phyloP scores from a whole-genome alignment of 2,888 invertebrate genomes.

The Seira ritae region DNA sequence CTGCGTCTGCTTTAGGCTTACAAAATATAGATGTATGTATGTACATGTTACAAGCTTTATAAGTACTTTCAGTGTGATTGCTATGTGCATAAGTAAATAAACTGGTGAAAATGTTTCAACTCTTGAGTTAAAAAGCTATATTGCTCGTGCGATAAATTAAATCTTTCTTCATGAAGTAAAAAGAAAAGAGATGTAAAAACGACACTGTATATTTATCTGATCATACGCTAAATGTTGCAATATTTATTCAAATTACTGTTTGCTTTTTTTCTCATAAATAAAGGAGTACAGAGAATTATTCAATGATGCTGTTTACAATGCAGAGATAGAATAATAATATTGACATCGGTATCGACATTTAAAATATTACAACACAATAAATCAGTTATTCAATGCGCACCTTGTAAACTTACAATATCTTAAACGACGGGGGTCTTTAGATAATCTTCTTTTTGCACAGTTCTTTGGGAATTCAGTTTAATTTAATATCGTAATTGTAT shows the following conservation, averaged over 20 bases:
- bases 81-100: no score
- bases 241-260: constrained; percentile 60
- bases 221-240: constrained; percentile 53
- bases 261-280: constrained; percentile 49
- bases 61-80: no score
- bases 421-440: constrained; percentile 18
- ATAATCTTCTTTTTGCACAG: constrained; percentile 25
- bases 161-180: no score
- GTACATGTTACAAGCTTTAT: no score
- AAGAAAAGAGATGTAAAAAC: no score
- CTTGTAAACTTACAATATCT: constrained; percentile 40
- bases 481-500: no score
- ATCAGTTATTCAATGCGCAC: constrained; percentile 53
- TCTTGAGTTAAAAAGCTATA: no score
- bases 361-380: constrained; percentile 55
- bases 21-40: no score
- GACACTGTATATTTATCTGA: background rate
- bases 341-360: constrained; percentile 47
- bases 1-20: no score
- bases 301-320: constrained; percentile 54
- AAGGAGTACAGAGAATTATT: constrained; percentile 52
- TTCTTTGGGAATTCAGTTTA: background rate
- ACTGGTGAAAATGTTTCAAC: no score
- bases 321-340: constrained; percentile 46
- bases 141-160: no score